Conservation (phyloP, 1,140 invertebrate genomes). For the Conus ventricosus region DNA sequence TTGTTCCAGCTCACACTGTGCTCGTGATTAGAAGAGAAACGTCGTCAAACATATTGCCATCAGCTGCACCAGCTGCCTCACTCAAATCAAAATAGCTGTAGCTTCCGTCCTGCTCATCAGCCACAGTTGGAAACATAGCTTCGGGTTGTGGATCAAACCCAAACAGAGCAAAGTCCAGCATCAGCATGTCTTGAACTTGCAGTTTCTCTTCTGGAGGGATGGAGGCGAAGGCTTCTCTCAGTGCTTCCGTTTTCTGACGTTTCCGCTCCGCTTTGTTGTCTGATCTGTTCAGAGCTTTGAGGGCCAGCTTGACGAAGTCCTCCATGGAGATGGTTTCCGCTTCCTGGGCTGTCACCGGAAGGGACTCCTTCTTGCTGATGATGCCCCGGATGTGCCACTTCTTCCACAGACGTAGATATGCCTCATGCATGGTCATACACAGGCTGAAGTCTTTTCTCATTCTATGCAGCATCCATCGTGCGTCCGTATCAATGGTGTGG, state of each 20-base stretch:
- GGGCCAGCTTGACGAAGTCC: not conserved
- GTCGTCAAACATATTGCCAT: constrained; percentile 17
- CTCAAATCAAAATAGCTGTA: constrained; percentile 17
- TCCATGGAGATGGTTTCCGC: not conserved
- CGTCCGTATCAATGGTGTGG: constrained; percentile 10
- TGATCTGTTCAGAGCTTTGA: not conserved
- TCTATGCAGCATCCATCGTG: constrained; percentile 44
- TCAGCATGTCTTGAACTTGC: not conserved
- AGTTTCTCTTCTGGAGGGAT: not conserved
- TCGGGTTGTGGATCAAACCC: constrained; percentile 4
- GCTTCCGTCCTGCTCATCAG: not conserved
- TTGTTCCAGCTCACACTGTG: too few relatives aligned
- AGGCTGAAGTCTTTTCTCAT: constrained; percentile 50
- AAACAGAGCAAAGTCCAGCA: constrained; percentile 23
- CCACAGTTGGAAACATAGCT: constrained; percentile 2
- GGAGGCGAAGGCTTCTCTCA: constrained; percentile 7
- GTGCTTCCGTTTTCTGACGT: constrained; percentile 14
- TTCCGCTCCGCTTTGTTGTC: not conserved
- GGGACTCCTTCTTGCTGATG: constrained; percentile 52
- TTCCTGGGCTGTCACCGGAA: constrained; percentile 44
- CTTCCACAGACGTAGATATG: constrained; percentile 53
- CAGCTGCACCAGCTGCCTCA: not conserved
- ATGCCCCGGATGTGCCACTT: constrained; percentile 66
- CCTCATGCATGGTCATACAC: constrained; percentile 59
- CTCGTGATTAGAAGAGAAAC: too few relatives aligned